Evolutionary conservation across 2,113 vertebrate genomes (phyloP), one percentile per base, ranked within the genome.

Genomic region (Onychorhynchus coronatus): DNA sequence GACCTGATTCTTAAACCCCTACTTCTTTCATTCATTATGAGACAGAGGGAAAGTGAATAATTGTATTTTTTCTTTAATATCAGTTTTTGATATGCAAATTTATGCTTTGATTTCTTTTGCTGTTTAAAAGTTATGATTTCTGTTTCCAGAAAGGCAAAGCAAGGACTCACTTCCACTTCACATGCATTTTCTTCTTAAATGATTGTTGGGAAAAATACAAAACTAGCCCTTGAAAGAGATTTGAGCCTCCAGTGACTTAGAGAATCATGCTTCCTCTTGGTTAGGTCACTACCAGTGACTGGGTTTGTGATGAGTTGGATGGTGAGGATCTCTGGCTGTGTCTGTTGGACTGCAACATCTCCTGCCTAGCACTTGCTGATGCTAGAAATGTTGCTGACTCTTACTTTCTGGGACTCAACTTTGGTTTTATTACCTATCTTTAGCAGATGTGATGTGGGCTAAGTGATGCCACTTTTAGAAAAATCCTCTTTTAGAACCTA

Each of bases 71-170:
- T 41, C 10, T 20, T 41, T 85, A 56, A 8, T 49, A 53, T 14
- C 15, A 49, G 5, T 42, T 80, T 83, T 67, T 58, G 30, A 20
- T 52, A 33, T 49, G 19, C 17, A 61, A 63, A 42, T 41, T 31
- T 41, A 41, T 37, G 15, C 12, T 90, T 84, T 27, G 44, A 16
- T 15, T 68, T 72, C 16, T 67, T 62, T 84, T 87, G 20, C 21
- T 58, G 6, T 35, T 84, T 55, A n/a, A 71, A 55, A 42, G 6
- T 14, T 1, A 7, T 0, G 0, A 7, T 2, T 42, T 41, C 21
- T 52, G 17, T 47, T 86, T 39, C 19, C 33, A 62, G 53, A 56
- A 73, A 67, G 44, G 20, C 6, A 55, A 61, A 55, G n/a, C 27
- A 61, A 10, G 14, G 44, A 59, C 18, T 67, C 5, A 2, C 9